These are phyloP conservation scores for Phortica variegata DNA, from an alignment of 1,140 invertebrate genomes.

Conservation along the genomic window DNA sequence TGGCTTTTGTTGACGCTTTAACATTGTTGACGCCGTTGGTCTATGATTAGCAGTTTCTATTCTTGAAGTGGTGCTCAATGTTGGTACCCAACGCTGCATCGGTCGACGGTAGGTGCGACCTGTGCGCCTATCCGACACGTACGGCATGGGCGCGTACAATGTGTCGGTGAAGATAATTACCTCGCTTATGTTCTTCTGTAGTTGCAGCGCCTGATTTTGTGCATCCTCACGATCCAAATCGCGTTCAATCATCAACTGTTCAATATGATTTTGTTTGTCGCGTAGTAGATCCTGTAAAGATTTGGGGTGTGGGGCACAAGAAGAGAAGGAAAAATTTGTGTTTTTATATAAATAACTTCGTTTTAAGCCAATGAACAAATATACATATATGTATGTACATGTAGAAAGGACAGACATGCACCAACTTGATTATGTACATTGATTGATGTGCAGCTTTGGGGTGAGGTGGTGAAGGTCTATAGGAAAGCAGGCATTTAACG, in stretches of 20 bases:
- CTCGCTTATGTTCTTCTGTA: conserved; percentile 56
- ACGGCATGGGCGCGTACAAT: conserved; percentile 44
- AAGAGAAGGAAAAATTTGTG: too few species aligned
- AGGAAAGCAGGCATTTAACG: too few species aligned
- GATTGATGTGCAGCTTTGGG: too few species aligned
- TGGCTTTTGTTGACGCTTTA: conserved; percentile 14
- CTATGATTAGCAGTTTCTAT: conserved; percentile 19
- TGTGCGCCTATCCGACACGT: conserved; percentile 39
- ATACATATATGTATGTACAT: too few species aligned
- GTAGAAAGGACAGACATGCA: too few species aligned
- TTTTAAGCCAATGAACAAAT: too few species aligned
- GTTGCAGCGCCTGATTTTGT: conserved; percentile 60
- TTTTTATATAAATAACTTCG: too few species aligned
- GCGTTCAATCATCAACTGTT: conserved; percentile 83
- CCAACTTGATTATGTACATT: too few species aligned
- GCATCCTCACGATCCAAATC: conserved; percentile 86
- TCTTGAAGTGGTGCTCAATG: conserved; percentile 8
- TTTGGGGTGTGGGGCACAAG: conserved; percentile 2
- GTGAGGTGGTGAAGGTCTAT: too few species aligned
- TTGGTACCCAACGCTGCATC: conserved; percentile 18
- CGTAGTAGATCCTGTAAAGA: conserved; percentile 76
- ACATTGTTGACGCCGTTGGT: conserved; percentile 18
- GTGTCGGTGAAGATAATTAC: conserved; percentile 57
- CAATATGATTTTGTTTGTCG: conserved; percentile 91
- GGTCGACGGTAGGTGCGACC: conserved; percentile 21